Evolutionary conservation across 1,140 invertebrate genomes (phyloP), one percentile per base, ranked within the genome.

Genomic region (Drosophila arawakana): DNA sequence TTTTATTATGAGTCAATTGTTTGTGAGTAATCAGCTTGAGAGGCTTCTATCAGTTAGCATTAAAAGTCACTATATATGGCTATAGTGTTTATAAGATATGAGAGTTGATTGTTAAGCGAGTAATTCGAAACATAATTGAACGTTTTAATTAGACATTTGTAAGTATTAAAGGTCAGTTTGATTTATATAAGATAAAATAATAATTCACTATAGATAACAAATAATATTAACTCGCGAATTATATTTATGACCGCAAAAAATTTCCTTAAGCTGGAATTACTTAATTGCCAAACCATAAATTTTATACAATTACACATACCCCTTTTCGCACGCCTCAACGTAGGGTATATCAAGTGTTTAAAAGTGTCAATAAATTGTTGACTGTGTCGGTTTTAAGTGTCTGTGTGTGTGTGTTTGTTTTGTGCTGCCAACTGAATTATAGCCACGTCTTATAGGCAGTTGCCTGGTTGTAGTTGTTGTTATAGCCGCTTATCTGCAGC

Each of bases 281-380:
- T 41, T 41, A 2, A 11, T 4, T n/a, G 10, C 10, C 2, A 41
- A 41, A 11, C 11, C 1, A 41, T 41, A 9, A 39, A 8, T 10
- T 11, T n/a, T 10, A 3, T 41, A 10, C 13, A n/a, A 49, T n/a
- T 25, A n/a, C 7, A 47, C 4, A 59, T 60, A 35, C 47, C 13
- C 25, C 25, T 13, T 69, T 18, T 50, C 4, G 37, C 6, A 3
- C 6, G 9, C 13, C 2, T 8, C n/a, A 6, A 8, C 18, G 25
- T n/a, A 60, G 65, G 35, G 65, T 69, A 73, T 68, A 60, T 66
- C 65, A 73, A 73, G 65, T 73, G 71, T 55, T 39, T 61, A 35
- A 73, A 73, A 73, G 71, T 73, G 71, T 73, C 65, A 73, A 73
- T 73, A 73, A 73, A 69, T 73, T 69, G 71, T 69, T 69, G 71